Evolutionary conservation across 2,113 vertebrate genomes (phyloP).

Genomic region (Echinops telfairi): DNA sequence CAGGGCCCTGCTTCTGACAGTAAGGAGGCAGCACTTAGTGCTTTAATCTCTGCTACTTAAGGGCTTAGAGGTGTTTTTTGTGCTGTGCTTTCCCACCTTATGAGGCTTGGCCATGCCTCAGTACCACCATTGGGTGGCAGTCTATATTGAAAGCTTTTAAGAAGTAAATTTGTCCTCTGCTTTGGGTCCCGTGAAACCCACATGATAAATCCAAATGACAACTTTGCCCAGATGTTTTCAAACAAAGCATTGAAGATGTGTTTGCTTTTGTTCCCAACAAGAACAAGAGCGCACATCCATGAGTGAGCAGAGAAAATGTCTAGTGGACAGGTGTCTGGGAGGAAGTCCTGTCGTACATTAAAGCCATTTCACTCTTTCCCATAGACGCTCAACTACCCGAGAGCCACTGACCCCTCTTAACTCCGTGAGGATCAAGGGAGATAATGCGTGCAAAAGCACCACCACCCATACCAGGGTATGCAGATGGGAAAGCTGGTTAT

Average conservation of each 20-base stretch:
- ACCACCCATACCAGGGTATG: slow-evolving; percentile 22
- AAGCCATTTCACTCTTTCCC: not conserved
- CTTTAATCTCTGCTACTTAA: not conserved
- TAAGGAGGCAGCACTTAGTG: not conserved
- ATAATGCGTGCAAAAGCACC: not conserved
- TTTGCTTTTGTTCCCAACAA: slow-evolving; percentile 33
- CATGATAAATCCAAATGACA: slow-evolving; percentile 38
- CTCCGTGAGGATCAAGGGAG: slow-evolving; percentile 30
- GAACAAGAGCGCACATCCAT: not conserved
- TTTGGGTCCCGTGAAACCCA: slow-evolving; percentile 29
- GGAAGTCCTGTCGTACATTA: slow-evolving; percentile 40
- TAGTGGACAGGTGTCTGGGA: slow-evolving; percentile 30
- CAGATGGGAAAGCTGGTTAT: slow-evolving; percentile 31
- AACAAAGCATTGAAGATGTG: slow-evolving; percentile 27
- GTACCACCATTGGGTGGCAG: slow-evolving; percentile 45
- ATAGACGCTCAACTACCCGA: not conserved
- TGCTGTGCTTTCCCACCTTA: not conserved
- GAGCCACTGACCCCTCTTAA: not conserved
- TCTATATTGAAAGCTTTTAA: not conserved
- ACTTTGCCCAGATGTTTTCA: slow-evolving; percentile 58
- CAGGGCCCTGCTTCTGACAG: not conserved
- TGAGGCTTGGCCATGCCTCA: slow-evolving; percentile 18
- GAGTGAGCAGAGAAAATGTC: not conserved
- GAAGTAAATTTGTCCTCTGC: slow-evolving; percentile 30
- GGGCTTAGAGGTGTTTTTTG: not conserved